Conservation (phyloP, 2,888 invertebrate genomes). For the Laothoe populi region DNA sequence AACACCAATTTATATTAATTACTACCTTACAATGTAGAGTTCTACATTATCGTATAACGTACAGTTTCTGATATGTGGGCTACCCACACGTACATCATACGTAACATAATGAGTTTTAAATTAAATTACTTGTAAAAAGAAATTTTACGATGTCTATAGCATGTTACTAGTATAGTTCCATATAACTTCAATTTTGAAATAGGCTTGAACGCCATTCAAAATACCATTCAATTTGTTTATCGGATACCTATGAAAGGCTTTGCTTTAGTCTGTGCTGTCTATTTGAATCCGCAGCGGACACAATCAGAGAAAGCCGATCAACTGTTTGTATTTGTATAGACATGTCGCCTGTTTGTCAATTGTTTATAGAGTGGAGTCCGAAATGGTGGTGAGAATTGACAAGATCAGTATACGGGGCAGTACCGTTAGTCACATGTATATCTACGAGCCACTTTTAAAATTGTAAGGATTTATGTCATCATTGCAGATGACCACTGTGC, state of each 20-base stretch:
- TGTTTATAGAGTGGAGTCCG: neutral
- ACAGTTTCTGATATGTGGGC: no score
- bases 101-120: no score
- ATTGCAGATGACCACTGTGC: no score
- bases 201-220: neutral
- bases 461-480: neutral
- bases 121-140: no score
- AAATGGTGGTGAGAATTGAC: neutral
- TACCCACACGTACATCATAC: no score
- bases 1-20: no score
- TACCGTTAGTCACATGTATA: neutral
- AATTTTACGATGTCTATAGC: no score
- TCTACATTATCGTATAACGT: no score
- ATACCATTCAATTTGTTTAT: neutral
- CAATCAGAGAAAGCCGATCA: constrained; percentile 3
- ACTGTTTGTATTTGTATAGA: neutral
- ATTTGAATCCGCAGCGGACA: neutral
- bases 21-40: no score
- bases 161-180: no score
- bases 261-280: neutral
- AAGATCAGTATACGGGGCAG: neutral
- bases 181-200: no score
- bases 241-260: neutral
- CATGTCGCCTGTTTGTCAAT: neutral
- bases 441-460: neutral